A percentile compares a stretch with the other conserved stretches of the same genome.
These are phyloP conservation scores for Nannospalax galili DNA, from an alignment of 2,113 vertebrate species.

Conservation along the genomic window DNA sequence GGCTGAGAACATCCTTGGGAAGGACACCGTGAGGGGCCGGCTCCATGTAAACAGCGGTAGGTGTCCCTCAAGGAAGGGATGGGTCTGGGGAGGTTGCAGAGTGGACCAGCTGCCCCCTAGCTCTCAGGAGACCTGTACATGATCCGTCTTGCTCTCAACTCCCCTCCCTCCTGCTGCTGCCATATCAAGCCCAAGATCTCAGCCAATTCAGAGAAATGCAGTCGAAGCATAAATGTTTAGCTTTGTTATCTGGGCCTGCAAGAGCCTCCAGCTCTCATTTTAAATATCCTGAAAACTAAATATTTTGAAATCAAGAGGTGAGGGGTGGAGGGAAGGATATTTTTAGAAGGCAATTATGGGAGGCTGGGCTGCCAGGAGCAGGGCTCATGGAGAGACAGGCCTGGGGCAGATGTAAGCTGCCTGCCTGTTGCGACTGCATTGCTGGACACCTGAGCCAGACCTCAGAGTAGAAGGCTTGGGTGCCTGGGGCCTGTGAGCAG, in stretches of 20 bases:
- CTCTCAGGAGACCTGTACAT: slow-evolving; percentile 50
- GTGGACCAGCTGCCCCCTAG: not conserved
- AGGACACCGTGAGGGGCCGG: slow-evolving; percentile 92
- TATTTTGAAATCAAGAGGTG: slow-evolving; percentile 81
- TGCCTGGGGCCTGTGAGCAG: not conserved
- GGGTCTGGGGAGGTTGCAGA: slow-evolving; percentile 1
- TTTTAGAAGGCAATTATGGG: slow-evolving; percentile 85
- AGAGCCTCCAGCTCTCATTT: slow-evolving; percentile 84
- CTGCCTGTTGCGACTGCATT: slow-evolving; percentile 15
- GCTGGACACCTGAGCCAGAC: not conserved
- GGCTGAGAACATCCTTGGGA: slow-evolving; percentile 95
- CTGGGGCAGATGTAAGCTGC: not conserved
- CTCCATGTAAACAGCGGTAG: slow-evolving; percentile 97
- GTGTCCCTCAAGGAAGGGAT: slow-evolving; percentile 83
- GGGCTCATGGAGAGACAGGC: slow-evolving; percentile 58
- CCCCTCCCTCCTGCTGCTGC: slow-evolving; percentile 71
- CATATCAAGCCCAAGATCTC: slow-evolving; percentile 76
- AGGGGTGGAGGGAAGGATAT: slow-evolving; percentile 77
- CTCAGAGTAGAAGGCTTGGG: not conserved
- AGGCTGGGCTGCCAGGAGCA: slow-evolving; percentile 64
- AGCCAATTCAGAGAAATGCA: slow-evolving; percentile 84
- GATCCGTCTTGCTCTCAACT: slow-evolving; percentile 75
- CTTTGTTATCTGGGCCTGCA: slow-evolving; percentile 85
- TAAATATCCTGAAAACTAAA: slow-evolving; percentile 83
- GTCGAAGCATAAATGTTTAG: slow-evolving; percentile 86